Conservation (phyloP, 2,888 invertebrate genomes). For the Gerris lacustris region DNA sequence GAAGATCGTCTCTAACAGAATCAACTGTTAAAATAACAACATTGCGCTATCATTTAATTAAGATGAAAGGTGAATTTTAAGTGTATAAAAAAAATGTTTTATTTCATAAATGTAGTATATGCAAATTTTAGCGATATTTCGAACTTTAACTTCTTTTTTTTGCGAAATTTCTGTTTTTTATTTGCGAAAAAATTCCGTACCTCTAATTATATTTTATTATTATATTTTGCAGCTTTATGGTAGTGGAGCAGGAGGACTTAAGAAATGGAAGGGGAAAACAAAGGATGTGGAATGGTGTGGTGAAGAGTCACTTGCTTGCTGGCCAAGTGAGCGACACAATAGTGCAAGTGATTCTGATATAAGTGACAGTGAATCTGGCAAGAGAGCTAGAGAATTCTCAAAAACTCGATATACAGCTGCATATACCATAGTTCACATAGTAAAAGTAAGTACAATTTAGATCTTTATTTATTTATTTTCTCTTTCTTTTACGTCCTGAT, state of each 20-base stretch:
- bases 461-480: background rate
- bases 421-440: slow-evolving; percentile 28
- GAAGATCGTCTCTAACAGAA: too few relatives aligned
- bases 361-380: slow-evolving; percentile 30
- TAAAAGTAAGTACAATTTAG: slow-evolving; percentile 26
- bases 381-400: slow-evolving; percentile 30
- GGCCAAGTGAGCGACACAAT: slow-evolving; percentile 7
- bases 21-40: too few relatives aligned
- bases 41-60: too few relatives aligned
- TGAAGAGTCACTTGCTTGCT: background rate
- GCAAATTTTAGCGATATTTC: too few relatives aligned
- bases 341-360: slow-evolving; percentile 30
- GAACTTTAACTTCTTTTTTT: too few relatives aligned
- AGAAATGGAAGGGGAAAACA: slow-evolving; percentile 5
- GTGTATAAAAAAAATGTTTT: too few relatives aligned
- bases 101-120: too few relatives aligned
- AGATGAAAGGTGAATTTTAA: too few relatives aligned
- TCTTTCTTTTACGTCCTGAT: too few relatives aligned
- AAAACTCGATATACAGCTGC: slow-evolving; percentile 38
- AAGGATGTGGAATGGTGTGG: slow-evolving; percentile 9
- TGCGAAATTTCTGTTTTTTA: too few relatives aligned
- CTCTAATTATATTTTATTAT: background rate
- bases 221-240: background rate
- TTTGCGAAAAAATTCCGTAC: too few relatives aligned
- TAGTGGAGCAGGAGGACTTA: slow-evolving; percentile 9